These are phyloP conservation scores for Sinosuthora webbiana DNA, from an alignment of 2,113 vertebrate species.

Conservation along the genomic window DNA sequence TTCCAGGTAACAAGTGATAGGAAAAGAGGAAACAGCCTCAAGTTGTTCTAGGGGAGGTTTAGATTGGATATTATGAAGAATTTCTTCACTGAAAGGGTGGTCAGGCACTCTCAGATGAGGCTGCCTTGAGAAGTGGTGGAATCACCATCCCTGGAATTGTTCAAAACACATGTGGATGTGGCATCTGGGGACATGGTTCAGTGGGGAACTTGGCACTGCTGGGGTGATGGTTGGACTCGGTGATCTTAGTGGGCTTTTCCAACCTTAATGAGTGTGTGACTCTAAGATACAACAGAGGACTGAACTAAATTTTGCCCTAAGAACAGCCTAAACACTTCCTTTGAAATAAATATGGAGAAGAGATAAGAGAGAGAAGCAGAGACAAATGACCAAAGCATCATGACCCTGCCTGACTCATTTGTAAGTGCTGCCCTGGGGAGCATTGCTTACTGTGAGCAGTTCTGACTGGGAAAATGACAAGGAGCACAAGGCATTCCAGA, in stretches of 20 bases:
- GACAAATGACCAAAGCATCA: background rate
- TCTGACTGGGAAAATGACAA: background rate
- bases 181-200: background rate
- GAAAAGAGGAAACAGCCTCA: background rate
- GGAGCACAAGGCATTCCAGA: background rate
- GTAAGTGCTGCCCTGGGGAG: background rate
- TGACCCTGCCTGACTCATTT: background rate
- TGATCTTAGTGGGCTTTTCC: background rate
- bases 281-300: background rate
- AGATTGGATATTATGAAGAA: background rate
- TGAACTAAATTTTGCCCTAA: background rate
- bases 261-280: background rate
- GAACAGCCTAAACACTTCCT: background rate
- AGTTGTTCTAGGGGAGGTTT: background rate
- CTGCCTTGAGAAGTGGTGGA: background rate
- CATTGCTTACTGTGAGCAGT: background rate
- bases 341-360: background rate
- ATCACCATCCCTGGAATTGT: background rate
- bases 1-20: background rate
- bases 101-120: background rate
- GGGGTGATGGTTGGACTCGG: fast-evolving
- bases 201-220: background rate
- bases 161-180: background rate
- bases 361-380: background rate
- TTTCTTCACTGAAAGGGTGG: background rate